Evolutionary conservation across 1,140 invertebrate species (phyloP).

Genomic region (Colletes gigas): DNA sequence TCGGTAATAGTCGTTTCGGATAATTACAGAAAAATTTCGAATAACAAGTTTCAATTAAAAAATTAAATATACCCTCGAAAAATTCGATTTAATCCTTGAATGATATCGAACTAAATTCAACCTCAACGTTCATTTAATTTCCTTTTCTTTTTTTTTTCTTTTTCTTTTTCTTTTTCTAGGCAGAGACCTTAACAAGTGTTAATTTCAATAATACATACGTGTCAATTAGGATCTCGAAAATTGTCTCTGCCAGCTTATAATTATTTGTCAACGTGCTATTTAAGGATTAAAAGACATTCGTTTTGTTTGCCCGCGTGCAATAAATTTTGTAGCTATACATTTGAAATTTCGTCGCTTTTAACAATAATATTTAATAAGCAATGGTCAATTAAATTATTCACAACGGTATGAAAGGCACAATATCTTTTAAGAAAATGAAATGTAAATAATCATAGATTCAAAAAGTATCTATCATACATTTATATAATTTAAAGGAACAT

Average conservation of each 20-base stretch:
- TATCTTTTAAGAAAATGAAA: constrained; percentile 12
- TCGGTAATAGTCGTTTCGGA: not conserved
- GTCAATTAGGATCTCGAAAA: not conserved
- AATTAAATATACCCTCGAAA: not conserved
- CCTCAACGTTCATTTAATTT: not conserved
- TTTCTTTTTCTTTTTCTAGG: not conserved
- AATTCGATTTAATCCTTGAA: constrained; percentile 25
- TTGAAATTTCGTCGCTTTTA: constrained; percentile 9
- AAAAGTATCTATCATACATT: constrained; percentile 2
- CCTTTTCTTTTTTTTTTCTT: not conserved
- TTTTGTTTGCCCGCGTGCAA: not conserved
- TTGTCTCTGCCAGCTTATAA: not conserved
- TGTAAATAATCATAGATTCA: not conserved
- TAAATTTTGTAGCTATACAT: constrained; percentile 26
- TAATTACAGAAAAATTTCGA: constrained; percentile 15
- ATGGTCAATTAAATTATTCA: constrained; percentile 19
- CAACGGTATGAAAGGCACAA: constrained; percentile 31
- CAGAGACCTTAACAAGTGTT: constrained; percentile 11
- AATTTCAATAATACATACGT: not conserved
- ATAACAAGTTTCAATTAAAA: constrained; percentile 9
- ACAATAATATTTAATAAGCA: constrained; percentile 25
- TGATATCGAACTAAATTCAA: not conserved
- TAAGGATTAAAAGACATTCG: constrained; percentile 18
- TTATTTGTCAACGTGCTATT: constrained; percentile 18
- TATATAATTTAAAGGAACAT: constrained; percentile 1